phyloP scores from a whole-genome alignment of 2,888 invertebrate genomes.

The Chalcosyrphus nemorum region DNA sequence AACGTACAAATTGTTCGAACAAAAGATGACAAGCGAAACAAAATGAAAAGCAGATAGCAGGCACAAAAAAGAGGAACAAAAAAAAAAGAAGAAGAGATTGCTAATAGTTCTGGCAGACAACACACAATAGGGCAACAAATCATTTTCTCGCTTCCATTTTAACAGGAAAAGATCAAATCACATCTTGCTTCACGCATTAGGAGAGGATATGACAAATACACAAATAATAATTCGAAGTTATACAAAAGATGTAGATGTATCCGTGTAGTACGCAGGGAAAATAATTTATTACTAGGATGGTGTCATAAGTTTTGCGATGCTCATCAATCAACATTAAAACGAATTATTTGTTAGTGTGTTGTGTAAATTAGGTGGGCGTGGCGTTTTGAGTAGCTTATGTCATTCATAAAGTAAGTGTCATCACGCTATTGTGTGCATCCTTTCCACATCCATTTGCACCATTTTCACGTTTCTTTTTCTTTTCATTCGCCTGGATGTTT shows the following conservation, averaged over 20 bases:
- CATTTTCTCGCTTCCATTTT: conserved; percentile 62
- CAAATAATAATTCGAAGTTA: conserved; percentile 40
- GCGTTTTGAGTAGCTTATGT: conserved; percentile 52
- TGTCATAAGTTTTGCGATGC: conserved; percentile 71
- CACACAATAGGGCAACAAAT: conserved; percentile 64
- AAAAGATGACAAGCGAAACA: conserved; percentile 40
- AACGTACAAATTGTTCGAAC: conserved; percentile 18
- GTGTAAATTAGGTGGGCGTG: background rate
- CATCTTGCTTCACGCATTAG: conserved; percentile 36
- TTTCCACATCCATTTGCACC: background rate
- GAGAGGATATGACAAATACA: conserved; percentile 35
- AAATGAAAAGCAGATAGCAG: background rate
- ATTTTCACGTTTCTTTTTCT: background rate
- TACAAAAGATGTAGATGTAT: too few species aligned
- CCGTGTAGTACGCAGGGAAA: conserved; percentile 33
- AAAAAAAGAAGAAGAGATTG: conserved; percentile 7
- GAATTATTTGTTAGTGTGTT: conserved; percentile 1
- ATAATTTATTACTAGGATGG: conserved; percentile 68
- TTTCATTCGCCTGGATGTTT: background rate
- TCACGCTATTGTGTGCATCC: conserved; percentile 13
- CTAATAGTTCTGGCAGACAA: conserved; percentile 55
- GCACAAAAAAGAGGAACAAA: too few species aligned
- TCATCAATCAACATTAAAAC: conserved; percentile 69
- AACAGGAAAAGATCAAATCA: conserved; percentile 64
- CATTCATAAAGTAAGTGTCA: conserved; percentile 44